Conservation (phyloP, 2,797 vertebrate species). For the Lagocephalus sceleratus region DNA sequence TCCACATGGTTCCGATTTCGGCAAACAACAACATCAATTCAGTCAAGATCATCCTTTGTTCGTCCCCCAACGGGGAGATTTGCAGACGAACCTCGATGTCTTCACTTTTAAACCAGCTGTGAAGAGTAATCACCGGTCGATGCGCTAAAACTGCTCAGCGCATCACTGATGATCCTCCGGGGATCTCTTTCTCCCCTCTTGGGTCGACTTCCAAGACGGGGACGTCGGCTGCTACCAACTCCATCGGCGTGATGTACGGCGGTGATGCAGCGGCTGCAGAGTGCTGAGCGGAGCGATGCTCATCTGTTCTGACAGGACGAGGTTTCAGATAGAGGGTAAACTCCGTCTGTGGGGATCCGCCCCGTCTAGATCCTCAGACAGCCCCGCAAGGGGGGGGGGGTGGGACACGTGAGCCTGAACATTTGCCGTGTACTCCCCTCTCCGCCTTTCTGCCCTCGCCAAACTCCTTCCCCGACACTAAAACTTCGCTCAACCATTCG, state of each 20-base stretch:
- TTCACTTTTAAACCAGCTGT: too few species aligned
- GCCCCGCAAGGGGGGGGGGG: constrained; percentile 12
- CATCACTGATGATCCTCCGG: background rate
- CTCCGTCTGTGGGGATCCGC: constrained; percentile 52
- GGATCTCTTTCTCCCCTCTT: constrained; percentile 2
- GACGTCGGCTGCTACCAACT: constrained; percentile 8
- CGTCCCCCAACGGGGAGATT: background rate
- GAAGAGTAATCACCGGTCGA: too few species aligned
- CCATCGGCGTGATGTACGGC: background rate
- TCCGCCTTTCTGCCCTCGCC: constrained; percentile 12
- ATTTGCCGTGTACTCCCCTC: constrained; percentile 18
- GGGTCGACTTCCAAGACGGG: constrained; percentile 14
- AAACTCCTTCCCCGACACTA: constrained; percentile 1
- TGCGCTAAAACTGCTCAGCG: too few species aligned
- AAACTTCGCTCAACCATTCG: constrained; percentile 15
- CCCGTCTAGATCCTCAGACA: constrained; percentile 9
- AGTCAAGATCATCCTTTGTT: background rate
- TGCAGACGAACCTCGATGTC: background rate
- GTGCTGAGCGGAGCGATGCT: constrained; percentile 7
- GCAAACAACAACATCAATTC: constrained; percentile 18
- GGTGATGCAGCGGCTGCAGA: background rate
- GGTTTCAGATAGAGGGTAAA: constrained; percentile 63
- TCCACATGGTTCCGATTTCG: constrained; percentile 26
- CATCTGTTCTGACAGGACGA: constrained; percentile 65
- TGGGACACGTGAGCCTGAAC: constrained; percentile 11